Evolutionary conservation across 2,797 vertebrate species (phyloP).

Genomic region (Phrynocephalus vlangalii): DNA sequence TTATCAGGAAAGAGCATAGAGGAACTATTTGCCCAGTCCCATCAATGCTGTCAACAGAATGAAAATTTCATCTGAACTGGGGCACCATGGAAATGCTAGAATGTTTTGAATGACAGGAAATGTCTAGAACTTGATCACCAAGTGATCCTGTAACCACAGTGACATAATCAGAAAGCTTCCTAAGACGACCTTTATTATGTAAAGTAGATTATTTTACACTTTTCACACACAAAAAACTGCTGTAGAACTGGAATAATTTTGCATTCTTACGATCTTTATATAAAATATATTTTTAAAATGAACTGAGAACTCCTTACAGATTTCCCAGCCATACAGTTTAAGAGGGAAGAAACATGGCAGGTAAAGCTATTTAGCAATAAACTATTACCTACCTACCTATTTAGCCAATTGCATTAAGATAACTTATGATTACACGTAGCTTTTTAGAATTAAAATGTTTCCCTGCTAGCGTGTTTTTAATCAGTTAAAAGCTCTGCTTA

Average conservation of each 20-base stretch:
- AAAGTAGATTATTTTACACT: background rate
- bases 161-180: fast-evolving
- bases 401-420: background rate
- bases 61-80: too few species aligned
- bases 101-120: conserved; percentile 19
- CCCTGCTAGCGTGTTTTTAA: background rate
- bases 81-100: conserved; percentile 31
- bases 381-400: too few species aligned
- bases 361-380: background rate
- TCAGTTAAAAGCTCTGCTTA: background rate
- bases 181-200: background rate
- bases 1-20: background rate
- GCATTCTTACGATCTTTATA: background rate
- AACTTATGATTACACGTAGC: fast-evolving
- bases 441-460: fast-evolving
- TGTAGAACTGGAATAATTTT: background rate
- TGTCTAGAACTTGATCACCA: background rate
- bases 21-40: background rate
- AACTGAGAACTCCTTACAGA: background rate
- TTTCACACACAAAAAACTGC: background rate
- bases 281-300: background rate
- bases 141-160: background rate
- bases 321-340: background rate
- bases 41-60: background rate
- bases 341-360: background rate